Evolutionary conservation across 2,888 invertebrate species (phyloP), one percentile per base, ranked within the genome.

Genomic region (Cephus pulcher): DNA sequence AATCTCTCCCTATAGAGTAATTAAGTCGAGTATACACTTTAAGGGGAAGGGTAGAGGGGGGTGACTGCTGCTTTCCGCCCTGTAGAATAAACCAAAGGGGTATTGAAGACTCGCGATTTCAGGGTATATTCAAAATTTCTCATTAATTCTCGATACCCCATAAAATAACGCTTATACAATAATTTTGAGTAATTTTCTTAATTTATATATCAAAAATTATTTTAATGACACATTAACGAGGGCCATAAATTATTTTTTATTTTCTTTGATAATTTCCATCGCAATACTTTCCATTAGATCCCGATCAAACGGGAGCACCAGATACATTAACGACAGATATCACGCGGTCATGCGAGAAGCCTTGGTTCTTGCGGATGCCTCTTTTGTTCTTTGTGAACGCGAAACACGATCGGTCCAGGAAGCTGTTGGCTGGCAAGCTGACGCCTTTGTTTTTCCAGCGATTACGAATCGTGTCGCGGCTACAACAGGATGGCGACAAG

Each of bases 381-480:
- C 56, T 56, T 56, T 56, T 56, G 23, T 23, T 56, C 56, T 23
- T 56, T 23, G 56, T 6, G 56, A 9, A 56, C 56, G 23, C 15
- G 23, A 56, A 56, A 56, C 15, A 56, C 56, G 56, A 56, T 56
- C 56, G 56, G 56, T 56, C 56, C 23, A 23, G 56, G 23, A 56
- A 23, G 56, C 56, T 23, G 56, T 56, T 56, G 56, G 23, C 56
- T 9, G 6, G 56, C 56, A 56, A 71, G 71, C 71, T 71, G 71
- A 71, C 71, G 71, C 71, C 34, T 32, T 34, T 34, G 71, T 71
- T 71, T 71, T 71, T 71, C 71, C 71, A 32, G 71, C 33, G 34
- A 71, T 71, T 71, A 34, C 71, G 34, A 71, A 71, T 71, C 33
- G 71, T 11, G 71, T 34, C 33, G 71, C 23, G 56, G 56, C 23